Percentiles rank a stretch among this genome's conserved stretches.
phyloP scores from a whole-genome alignment of 37 sponge, comb jelly and placozoan species.

The Chondrosia reniformis region DNA sequence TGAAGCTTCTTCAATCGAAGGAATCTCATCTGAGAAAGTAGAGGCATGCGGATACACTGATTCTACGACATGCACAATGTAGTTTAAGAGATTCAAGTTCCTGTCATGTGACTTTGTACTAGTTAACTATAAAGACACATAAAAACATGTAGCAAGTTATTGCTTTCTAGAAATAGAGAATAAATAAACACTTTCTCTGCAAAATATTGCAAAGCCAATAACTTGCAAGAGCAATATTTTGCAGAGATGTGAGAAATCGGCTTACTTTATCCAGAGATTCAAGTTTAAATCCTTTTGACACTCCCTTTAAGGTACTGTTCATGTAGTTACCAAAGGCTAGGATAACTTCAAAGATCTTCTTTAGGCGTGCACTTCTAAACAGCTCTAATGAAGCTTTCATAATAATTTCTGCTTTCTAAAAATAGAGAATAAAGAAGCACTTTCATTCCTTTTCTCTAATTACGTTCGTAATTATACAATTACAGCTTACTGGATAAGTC shows the following conservation, averaged over 20 bases:
- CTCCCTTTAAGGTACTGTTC: conserved; percentile 81
- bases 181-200: too few relatives aligned
- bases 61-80: conserved; percentile 71
- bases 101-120: conserved; percentile 61
- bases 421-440: not conserved
- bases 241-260: too few relatives aligned
- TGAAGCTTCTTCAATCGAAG: conserved; percentile 45
- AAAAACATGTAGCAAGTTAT: not conserved
- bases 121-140: conserved; percentile 35
- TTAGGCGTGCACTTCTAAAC: conserved; percentile 61
- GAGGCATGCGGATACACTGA: conserved; percentile 57
- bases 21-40: conserved; percentile 69
- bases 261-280: conserved; percentile 72
- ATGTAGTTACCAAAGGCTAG: conserved; percentile 92
- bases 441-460: too few relatives aligned
- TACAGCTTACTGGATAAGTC: conserved; percentile 67
- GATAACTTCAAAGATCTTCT: conserved; percentile 81
- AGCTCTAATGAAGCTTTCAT: conserved; percentile 66
- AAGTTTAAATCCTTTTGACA: conserved; percentile 69
- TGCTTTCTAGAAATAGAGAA: conserved; percentile 36
- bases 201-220: too few relatives aligned
- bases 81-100: conserved; percentile 68
- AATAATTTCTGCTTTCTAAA: conserved; percentile 66
- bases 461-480: too few relatives aligned
- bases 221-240: too few relatives aligned